phyloP scores from a whole-genome alignment of 2,888 invertebrate species.

The Sussaba pulchella region DNA sequence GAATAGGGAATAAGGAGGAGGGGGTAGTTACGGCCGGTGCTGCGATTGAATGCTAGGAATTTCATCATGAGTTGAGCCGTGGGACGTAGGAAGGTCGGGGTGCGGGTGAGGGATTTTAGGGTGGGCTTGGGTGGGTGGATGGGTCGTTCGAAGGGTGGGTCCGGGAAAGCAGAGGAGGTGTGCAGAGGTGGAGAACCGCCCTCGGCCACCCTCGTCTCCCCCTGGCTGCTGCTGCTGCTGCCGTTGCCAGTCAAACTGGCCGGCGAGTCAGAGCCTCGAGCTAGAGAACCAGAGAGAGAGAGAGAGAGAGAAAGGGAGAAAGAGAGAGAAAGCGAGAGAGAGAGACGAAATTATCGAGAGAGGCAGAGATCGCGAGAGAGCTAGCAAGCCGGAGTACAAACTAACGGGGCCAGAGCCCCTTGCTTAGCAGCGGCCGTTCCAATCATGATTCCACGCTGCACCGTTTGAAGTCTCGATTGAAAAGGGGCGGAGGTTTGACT shows the following conservation, averaged over 20 bases:
- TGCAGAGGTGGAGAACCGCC: conserved; percentile 69
- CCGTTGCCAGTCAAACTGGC: conserved; percentile 71
- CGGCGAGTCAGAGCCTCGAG: conserved; percentile 56
- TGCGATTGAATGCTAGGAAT: conserved; percentile 84
- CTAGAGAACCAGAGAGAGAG: conserved; percentile 52
- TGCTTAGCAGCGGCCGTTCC: conserved; percentile 84
- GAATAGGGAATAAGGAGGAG: conserved; percentile 18
- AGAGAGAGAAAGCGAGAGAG: conserved; percentile 77
- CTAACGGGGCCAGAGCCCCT: conserved; percentile 81
- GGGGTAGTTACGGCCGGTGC: conserved; percentile 80
- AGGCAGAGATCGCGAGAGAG: conserved; percentile 62
- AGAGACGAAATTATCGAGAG: conserved; percentile 65
- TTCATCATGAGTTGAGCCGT: conserved; percentile 85
- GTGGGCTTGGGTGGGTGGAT: conserved; percentile 63
- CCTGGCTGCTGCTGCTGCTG: conserved; percentile 67
- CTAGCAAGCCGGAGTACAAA: conserved; percentile 74
- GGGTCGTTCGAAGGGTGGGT: conserved; percentile 70
- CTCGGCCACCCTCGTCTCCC: conserved; percentile 66
- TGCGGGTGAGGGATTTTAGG: conserved; percentile 70
- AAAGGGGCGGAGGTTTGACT: conserved; percentile 84
- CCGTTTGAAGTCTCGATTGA: conserved; percentile 84
- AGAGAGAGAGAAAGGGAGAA: conserved; percentile 14
- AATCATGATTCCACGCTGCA: conserved; percentile 84
- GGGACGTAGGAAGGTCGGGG: conserved; percentile 82
- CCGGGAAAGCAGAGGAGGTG: conserved; percentile 62